Evolutionary conservation across 2,113 vertebrate species (phyloP).

Genomic region (Campylorhamphus procurvoides): DNA sequence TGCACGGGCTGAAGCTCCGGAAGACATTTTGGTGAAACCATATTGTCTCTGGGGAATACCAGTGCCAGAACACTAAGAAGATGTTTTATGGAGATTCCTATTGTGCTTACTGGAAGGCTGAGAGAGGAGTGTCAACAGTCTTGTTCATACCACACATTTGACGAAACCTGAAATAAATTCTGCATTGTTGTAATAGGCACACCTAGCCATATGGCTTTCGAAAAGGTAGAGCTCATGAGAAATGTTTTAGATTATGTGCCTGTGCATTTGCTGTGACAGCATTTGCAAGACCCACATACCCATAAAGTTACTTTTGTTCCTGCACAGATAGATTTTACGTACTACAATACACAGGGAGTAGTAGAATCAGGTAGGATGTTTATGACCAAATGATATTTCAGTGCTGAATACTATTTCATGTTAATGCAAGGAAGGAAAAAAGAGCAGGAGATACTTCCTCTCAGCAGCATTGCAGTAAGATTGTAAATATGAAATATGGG

Average conservation of each 20-base stretch:
- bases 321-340: neutral
- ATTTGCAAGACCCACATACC: neutral
- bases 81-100: neutral
- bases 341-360: neutral
- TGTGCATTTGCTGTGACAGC: neutral
- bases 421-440: neutral
- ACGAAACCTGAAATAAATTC: neutral
- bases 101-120: neutral
- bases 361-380: neutral
- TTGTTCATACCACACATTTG: neutral
- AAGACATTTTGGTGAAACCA: neutral
- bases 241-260: neutral
- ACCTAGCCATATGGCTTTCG: rapidly evolving
- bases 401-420: neutral
- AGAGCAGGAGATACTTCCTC: neutral
- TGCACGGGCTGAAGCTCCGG: rapidly evolving
- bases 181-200: neutral
- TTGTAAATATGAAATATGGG: neutral
- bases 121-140: neutral
- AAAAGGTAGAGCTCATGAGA: neutral
- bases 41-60: neutral
- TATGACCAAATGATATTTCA: neutral
- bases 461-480: neutral
- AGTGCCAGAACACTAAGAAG: neutral
- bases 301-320: neutral